Evolutionary conservation across 2,797 vertebrate genomes (phyloP), one percentile per base, ranked within the genome.

Genomic region (Momotus momota): DNA sequence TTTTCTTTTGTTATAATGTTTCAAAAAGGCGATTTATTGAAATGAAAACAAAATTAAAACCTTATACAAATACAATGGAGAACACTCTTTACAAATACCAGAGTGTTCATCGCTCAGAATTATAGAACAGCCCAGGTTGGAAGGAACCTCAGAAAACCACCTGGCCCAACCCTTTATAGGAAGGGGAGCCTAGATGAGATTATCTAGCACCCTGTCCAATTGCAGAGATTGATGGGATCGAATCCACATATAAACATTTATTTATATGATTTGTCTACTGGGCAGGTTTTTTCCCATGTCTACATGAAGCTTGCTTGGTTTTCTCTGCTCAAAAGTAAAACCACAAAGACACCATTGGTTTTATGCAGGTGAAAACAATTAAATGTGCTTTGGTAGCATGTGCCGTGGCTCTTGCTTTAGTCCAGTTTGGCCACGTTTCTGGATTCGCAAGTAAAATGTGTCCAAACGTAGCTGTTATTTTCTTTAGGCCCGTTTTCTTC

Each of bases 31-130:
- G 2, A 89, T 75, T 62, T 81, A 71, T 49, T 77, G 78, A 71
- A 82, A 87, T 54, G 35, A 71, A 88, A 92, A 84, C 85, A 69
- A 93, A 94, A 78, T 66, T 81, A 49, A 81, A 75, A 88, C 73
- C 60, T 93, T 66, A 60, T 27, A 81, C 55, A 91, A 94, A 89
- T 70, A 41, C 21, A 81, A 17, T 38, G 15, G 58, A 64, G 64
- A 80, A 74, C 35, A 29, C 27, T 62, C 33, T 85, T 89, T 85
- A 38, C 23, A 86, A 87, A 82, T 54, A 54, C 12, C 12, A 75
- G 45, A 17, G 16, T 75, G 57, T 95, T 94, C 41, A 66, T 65
- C 31, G 11, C 18, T 29, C 77, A 52, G 66, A 22, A 31, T 88
- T 90, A 71, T 71, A 79, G 45, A 91, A 48, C 81, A 70, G 31